These are phyloP conservation scores for Peromyscus attwateri DNA, from an alignment of 2,797 vertebrate genomes.

Conservation along the genomic window DNA sequence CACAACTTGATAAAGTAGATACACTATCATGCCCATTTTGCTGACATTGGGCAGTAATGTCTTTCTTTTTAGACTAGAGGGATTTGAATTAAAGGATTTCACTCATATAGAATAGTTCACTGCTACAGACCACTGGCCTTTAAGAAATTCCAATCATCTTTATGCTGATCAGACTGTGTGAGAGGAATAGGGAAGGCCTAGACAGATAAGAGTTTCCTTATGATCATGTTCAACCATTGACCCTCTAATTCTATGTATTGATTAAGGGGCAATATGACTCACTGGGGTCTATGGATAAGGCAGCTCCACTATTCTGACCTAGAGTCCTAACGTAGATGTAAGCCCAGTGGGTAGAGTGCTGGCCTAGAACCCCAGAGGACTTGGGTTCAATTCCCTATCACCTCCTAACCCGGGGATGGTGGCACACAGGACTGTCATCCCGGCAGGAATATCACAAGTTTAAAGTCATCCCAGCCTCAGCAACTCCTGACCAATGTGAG, in stretches of 20 bases:
- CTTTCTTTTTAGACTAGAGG: background rate
- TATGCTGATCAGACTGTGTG: background rate
- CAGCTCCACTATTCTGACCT: background rate
- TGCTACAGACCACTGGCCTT: background rate
- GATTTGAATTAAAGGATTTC: background rate
- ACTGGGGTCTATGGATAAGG: too few species aligned
- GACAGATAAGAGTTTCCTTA: background rate
- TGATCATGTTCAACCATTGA: background rate
- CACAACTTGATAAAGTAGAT: background rate
- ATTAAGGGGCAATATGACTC: background rate
- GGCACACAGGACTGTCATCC: background rate
- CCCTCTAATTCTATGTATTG: background rate
- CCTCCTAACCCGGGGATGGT: background rate
- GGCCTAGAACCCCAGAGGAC: background rate
- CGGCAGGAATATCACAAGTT: too few species aligned
- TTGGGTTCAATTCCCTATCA: background rate
- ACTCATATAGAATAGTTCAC: background rate
- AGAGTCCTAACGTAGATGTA: background rate
- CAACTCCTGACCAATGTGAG: background rate
- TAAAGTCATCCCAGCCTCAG: background rate
- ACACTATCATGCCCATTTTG: background rate
- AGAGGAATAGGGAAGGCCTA: background rate
- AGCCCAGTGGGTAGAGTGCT: background rate
- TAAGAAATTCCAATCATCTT: background rate
- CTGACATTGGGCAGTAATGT: background rate